phyloP scores from a whole-genome alignment of 2,113 vertebrate genomes.

The Nyctibius bracteatus region DNA sequence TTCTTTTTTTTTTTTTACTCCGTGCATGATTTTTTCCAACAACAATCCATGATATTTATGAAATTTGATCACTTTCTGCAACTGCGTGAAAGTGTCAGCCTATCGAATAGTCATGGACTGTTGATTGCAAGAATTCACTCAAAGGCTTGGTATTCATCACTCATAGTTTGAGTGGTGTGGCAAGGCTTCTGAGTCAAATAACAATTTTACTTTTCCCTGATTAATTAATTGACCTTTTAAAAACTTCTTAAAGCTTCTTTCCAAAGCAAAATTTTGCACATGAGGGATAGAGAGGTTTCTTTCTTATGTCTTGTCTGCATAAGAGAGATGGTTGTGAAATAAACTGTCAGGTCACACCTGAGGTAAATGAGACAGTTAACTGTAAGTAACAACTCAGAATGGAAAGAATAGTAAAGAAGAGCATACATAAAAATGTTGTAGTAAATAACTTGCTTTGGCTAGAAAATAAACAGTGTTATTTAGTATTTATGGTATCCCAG shows the following conservation, averaged over 20 bases:
- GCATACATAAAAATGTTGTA: background rate
- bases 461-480: background rate
- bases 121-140: constrained; percentile 50
- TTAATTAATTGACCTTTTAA: constrained; percentile 65
- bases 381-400: background rate
- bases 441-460: background rate
- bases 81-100: constrained; percentile 56
- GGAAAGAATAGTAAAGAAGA: background rate
- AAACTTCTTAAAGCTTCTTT: constrained; percentile 31
- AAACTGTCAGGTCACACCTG: background rate
- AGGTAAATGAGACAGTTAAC: background rate
- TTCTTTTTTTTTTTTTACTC: background rate
- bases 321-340: background rate
- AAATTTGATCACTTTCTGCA: constrained; percentile 51
- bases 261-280: constrained; percentile 23
- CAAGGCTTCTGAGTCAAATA: background rate
- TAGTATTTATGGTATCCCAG: background rate
- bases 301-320: background rate
- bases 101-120: constrained; percentile 39
- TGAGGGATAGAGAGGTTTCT: background rate
- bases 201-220: constrained; percentile 52
- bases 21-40: background rate
- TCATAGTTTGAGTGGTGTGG: constrained; percentile 22
- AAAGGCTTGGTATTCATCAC: constrained; percentile 19
- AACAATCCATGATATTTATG: background rate